Evolutionary conservation across 2,888 invertebrate genomes (phyloP), one percentile per base, ranked within the genome.

Genomic region (Mycalesis mineus): DNA sequence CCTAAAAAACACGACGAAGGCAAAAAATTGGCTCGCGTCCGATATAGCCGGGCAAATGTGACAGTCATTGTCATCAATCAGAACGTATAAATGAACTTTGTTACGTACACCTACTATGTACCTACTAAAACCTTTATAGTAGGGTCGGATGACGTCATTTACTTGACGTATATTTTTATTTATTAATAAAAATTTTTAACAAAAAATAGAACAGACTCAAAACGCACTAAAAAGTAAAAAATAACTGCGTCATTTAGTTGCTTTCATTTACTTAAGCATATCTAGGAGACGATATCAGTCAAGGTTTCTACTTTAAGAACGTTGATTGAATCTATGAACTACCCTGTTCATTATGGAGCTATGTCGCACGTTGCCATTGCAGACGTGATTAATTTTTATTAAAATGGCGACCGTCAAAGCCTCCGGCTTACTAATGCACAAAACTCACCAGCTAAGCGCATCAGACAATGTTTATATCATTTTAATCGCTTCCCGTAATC

Each of bases 21-120:
- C 73, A 74, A 74, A 78, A 77, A 67, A 69, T 78, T 80, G 76
- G 78, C 82, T 77, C 71, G 73, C 70, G 70, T 67, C 70, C 69
- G 68, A 68, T 65, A 68, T 65, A 65, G 68, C 66, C 65, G 58
- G 55, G 65, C 68, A 69, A 75, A 78, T 74, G 61, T 68, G 75
- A 68, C 41, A 82, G 81, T 88, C 87, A 88, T 72, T 70, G 72
- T 80, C 79, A 87, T 88, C 82, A 82, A 88, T 87, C 88, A 87
- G 67, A 41, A 37, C 57, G 66, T 69, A 68, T 67, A 68, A 63
- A 61, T 61, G 61, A 59, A 64, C 45, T 61, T 57, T 52, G 22
- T 29, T 54, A 45, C 28, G 40, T 44, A 13, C 29, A 48, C 47
- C 29, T 48, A 47, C 40, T 13, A 40, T 13, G 1, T 13, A 40